phyloP scores from a whole-genome alignment of 2,888 invertebrate species.

The Caenorhabditis sp. region DNA sequence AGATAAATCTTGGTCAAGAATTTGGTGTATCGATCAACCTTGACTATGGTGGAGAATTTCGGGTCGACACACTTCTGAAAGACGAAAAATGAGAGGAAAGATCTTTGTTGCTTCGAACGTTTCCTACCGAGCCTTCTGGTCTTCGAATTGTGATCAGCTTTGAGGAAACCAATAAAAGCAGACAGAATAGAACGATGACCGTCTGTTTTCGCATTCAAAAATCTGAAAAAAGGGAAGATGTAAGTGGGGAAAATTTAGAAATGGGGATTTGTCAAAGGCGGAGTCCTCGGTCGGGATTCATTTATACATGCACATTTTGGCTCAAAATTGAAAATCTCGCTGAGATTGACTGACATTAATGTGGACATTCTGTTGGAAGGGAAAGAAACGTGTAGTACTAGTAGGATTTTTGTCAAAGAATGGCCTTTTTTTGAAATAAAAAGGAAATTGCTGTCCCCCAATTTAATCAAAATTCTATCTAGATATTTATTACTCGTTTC shows the following conservation, averaged over 20 bases:
- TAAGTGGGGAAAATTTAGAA: background rate
- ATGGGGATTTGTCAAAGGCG: background rate
- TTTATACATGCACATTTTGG: background rate
- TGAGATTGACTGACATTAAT: conserved; percentile 2
- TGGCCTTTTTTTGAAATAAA: background rate
- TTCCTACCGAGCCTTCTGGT: background rate
- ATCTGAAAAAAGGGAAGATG: background rate
- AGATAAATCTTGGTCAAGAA: background rate
- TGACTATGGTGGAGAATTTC: background rate
- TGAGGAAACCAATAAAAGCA: background rate
- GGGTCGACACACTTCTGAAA: background rate
- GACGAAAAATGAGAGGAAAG: background rate
- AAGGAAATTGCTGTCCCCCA: too few relatives aligned
- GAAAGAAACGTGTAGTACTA: background rate
- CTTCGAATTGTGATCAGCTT: background rate
- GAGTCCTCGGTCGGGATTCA: too few relatives aligned
- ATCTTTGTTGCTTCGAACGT: background rate
- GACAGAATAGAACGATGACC: background rate
- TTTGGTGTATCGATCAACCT: background rate
- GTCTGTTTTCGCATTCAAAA: background rate
- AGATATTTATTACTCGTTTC: too few relatives aligned
- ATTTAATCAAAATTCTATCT: too few relatives aligned
- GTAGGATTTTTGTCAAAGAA: background rate
- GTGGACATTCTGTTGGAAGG: background rate
- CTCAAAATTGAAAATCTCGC: background rate